Evolutionary conservation across 1,140 invertebrate species (phyloP), one percentile per base, ranked within the genome.

Genomic region (Galleria mellonella): DNA sequence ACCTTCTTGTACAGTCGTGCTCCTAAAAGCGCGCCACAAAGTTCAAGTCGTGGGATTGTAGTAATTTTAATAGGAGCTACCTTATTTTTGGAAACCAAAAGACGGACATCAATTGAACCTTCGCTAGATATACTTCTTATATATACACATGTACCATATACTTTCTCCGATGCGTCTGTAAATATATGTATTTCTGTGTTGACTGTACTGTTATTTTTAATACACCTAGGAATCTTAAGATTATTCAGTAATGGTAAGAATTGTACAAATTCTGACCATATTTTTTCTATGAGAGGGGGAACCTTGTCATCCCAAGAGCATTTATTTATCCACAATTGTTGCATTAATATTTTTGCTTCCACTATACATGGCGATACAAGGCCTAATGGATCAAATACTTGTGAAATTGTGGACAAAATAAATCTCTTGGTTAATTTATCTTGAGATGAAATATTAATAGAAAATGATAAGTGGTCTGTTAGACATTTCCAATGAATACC

Each of bases 71-170:
- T 40, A 1, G 44, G 44, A 7, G 44, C 36, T 1, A 47, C 44
- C 11, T 11, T 6, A 40, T 17, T 47, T 40, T 47, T 47, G 11
- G 44, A 28, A 8, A 33, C 15, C 8, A 45, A 36, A 9, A 45
- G 15, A 38, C 28, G 10, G 9, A 36, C 33, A 8, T 10, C 5
- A 3, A 45, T 31, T 3, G 10, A 6, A 23, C 41, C 50, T 4
- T 37, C 12, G n/a, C 50, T 10, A 47, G 33, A 42, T 11, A 53
- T 9, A 35, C 41, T 55, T 23, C 72, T 51, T 2, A 82, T 11
- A 57, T 83, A 84, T n/a, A 72, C 12, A 38, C 63, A 61, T 1
- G 72, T 62, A 1, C 67, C 65, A 30, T 74, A 78, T 8, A 70
- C 64, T 10, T 41, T 14, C 31, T 58, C 51, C 1, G 71, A 76